These are phyloP conservation scores for Diabrotica undecimpunctata DNA, from an alignment of 1,140 invertebrate genomes.

Conservation along the genomic window DNA sequence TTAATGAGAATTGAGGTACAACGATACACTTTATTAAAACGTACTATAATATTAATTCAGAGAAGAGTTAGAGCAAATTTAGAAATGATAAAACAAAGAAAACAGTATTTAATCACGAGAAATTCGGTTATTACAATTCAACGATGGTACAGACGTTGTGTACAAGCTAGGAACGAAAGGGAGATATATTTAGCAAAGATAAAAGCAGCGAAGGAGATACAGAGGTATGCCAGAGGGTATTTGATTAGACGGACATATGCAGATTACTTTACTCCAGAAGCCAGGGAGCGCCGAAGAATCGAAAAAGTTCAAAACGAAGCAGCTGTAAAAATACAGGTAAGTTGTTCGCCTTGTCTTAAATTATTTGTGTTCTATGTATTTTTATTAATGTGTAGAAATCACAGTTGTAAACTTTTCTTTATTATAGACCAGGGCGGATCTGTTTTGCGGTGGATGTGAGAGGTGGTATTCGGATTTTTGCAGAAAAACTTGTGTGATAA, in stretches of 20 bases:
- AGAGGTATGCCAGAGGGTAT: slow-evolving; percentile 51
- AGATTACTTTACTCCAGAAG: slow-evolving; percentile 44
- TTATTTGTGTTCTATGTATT: too few relatives aligned
- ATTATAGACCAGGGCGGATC: too few relatives aligned
- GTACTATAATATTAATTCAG: slow-evolving; percentile 44
- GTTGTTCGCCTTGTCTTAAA: slow-evolving; percentile 9
- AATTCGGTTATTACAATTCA: slow-evolving; percentile 37
- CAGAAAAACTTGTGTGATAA: too few relatives aligned
- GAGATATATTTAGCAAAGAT: slow-evolving; percentile 12
- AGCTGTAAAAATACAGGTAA: slow-evolving; percentile 61
- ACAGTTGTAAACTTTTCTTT: too few relatives aligned
- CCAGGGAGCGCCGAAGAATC: slow-evolving; percentile 46
- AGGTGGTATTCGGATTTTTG: too few relatives aligned
- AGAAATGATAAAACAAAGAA: slow-evolving; percentile 28
- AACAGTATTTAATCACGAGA: slow-evolving; percentile 14
- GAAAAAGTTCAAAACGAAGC: slow-evolving; percentile 47
- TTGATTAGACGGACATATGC: slow-evolving; percentile 47
- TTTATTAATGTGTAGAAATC: too few relatives aligned
- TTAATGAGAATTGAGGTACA: background rate
- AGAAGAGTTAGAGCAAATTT: slow-evolving; percentile 45
- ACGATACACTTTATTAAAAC: slow-evolving; percentile 23
- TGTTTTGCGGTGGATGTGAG: too few relatives aligned
- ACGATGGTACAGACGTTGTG: slow-evolving; percentile 47
- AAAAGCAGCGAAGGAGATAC: slow-evolving; percentile 36
- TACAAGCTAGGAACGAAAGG: slow-evolving; percentile 27